Percentiles rank a stretch among this genome's conserved stretches.
Evolutionary conservation across 1,140 invertebrate species (phyloP).

Genomic region (Hylaeus anthracinus): DNA sequence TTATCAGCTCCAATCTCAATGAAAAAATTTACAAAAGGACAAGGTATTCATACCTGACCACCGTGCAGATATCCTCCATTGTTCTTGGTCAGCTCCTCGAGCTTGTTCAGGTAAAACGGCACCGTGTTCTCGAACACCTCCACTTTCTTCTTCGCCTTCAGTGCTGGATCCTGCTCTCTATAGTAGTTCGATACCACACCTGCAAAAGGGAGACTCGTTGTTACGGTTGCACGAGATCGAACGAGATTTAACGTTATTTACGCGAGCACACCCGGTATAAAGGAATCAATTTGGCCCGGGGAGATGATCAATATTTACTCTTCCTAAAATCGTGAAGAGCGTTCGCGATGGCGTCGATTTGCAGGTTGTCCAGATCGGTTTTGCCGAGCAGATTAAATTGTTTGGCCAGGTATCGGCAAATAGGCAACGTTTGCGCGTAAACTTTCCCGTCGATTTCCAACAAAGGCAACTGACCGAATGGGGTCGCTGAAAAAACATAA

Average conservation of each 20-base stretch:
- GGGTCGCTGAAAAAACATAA: constrained; percentile 61
- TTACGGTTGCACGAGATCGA: neutral
- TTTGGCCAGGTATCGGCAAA: constrained; percentile 71
- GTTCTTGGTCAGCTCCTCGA: constrained; percentile 77
- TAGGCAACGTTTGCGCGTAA: constrained; percentile 69
- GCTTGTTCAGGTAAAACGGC: constrained; percentile 76
- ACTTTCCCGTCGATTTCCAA: constrained; percentile 71
- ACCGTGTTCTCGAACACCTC: constrained; percentile 56
- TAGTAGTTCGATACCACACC: constrained; percentile 48
- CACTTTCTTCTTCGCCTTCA: constrained; percentile 68
- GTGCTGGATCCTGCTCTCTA: constrained; percentile 61
- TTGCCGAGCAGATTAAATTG: constrained; percentile 66
- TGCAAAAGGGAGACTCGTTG: constrained; percentile 16
- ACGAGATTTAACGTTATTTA: neutral
- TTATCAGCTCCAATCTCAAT: too few relatives aligned
- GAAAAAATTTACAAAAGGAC: neutral
- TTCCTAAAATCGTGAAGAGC: constrained; percentile 67
- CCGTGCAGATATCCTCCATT: constrained; percentile 81
- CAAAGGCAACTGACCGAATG: constrained; percentile 70
- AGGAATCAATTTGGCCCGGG: constrained; percentile 14
- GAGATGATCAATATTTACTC: constrained; percentile 55
- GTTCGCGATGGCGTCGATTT: constrained; percentile 68
- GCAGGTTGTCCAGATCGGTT: constrained; percentile 65
- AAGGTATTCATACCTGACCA: constrained; percentile 71
- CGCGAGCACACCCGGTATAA: neutral